phyloP scores from a whole-genome alignment of 64 coral and sea anemone species.

The Trachythela sp. region DNA sequence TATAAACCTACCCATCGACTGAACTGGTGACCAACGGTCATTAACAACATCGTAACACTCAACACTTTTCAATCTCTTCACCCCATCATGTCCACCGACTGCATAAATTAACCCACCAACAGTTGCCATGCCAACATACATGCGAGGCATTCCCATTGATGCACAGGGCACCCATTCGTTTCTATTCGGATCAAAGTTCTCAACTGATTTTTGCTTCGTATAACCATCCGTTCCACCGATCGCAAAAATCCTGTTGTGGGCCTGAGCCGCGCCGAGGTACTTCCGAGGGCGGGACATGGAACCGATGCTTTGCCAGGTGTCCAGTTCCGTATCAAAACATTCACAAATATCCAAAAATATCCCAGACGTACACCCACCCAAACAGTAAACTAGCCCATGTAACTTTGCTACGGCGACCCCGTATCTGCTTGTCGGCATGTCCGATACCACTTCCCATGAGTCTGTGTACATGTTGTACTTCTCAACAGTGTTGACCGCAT shows the following conservation, averaged over 20 bases:
- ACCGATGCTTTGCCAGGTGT: conserved; percentile 50
- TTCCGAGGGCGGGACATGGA: conserved; percentile 76
- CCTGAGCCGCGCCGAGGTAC: conserved; percentile 79
- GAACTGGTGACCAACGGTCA: conserved; percentile 68
- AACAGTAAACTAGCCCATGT: conserved; percentile 77
- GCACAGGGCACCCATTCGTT: conserved; percentile 55
- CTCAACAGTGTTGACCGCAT: conserved; percentile 70
- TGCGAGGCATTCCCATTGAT: conserved; percentile 70
- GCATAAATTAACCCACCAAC: conserved; percentile 87
- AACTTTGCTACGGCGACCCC: conserved; percentile 72
- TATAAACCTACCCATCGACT: conserved; percentile 65
- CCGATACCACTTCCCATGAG: conserved; percentile 57
- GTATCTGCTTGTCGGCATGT: conserved; percentile 68
- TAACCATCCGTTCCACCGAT: conserved; percentile 74
- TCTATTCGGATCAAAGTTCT: conserved; percentile 76
- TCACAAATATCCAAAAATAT: conserved; percentile 67
- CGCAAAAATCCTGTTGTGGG: conserved; percentile 75
- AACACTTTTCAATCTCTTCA: conserved; percentile 59
- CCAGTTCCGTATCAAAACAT: conserved; percentile 66
- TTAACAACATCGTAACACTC: conserved; percentile 94
- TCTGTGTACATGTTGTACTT: conserved; percentile 89
- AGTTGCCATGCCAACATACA: conserved; percentile 74
- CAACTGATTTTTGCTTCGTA: conserved; percentile 60
- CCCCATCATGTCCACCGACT: conserved; percentile 81
- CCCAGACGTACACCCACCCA: conserved; percentile 84